phyloP scores from a whole-genome alignment of 2,888 invertebrate genomes.

The Schizaphis graminum region DNA sequence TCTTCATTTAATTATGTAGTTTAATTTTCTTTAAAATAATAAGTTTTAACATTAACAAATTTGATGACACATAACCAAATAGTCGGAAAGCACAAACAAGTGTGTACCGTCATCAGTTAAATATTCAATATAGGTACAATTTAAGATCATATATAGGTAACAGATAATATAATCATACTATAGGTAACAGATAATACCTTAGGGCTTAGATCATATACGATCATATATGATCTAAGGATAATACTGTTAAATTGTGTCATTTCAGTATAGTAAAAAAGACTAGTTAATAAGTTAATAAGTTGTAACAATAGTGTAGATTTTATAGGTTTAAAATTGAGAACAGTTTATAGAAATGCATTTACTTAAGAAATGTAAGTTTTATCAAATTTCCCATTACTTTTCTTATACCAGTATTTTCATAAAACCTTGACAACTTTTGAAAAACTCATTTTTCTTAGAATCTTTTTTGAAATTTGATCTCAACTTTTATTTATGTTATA shows the following conservation, averaged over 20 bases:
- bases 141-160: not conserved
- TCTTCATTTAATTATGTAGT: not conserved
- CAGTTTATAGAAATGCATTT: not conserved
- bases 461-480: not conserved
- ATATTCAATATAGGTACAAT: not conserved
- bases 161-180: not conserved
- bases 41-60: not conserved
- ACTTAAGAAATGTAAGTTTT: not conserved
- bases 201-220: too few relatives aligned
- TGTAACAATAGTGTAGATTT: not conserved
- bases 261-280: not conserved
- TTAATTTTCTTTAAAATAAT: not conserved
- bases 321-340: not conserved
- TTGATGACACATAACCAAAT: not conserved
- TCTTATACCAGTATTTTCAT: not conserved
- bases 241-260: not conserved
- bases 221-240: too few relatives aligned
- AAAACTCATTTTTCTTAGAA: not conserved
- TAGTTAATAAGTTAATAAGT: not conserved
- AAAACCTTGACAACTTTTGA: not conserved
- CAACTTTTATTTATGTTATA: not conserved
- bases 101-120: not conserved
- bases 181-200: not conserved
- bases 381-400: not conserved
- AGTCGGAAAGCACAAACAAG: not conserved